A percentile compares a stretch with the other conserved stretches of the same genome.
phyloP scores from a whole-genome alignment of 2,888 invertebrate genomes.

The Zaprionus bogoriensis region DNA sequence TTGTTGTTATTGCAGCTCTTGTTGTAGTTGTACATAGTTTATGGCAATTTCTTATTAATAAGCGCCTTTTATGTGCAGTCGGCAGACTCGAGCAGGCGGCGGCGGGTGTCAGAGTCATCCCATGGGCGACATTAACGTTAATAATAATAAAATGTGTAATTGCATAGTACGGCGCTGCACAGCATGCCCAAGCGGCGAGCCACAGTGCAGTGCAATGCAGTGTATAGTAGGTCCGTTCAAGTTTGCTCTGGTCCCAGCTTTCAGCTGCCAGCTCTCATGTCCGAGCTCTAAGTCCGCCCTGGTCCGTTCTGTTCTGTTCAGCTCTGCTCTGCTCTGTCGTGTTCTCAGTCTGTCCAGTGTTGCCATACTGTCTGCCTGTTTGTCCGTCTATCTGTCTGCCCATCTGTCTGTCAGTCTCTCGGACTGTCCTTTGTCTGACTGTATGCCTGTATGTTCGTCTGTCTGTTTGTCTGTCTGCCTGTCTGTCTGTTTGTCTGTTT shows the following conservation, averaged over 20 bases:
- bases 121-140: slow-evolving; percentile 74
- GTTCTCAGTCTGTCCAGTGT: no score
- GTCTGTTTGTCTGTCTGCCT: no score
- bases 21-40: slow-evolving; percentile 46
- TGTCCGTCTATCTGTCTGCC: no score
- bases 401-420: no score
- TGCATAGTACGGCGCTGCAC: slow-evolving; percentile 54
- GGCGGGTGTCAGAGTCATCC: slow-evolving; percentile 57
- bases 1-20: not conserved
- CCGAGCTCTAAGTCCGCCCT: no score
- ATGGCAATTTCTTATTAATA: slow-evolving; percentile 72
- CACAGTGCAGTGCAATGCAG: not conserved
- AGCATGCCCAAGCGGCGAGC: slow-evolving; percentile 27
- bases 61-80: slow-evolving; percentile 66
- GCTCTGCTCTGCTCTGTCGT: no score
- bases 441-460: no score
- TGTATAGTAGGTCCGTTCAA: not conserved
- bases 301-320: no score
- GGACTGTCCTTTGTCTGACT: no score
- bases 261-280: no score
- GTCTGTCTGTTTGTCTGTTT: no score
- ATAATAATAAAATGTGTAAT: slow-evolving; percentile 75
- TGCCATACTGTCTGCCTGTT: no score
- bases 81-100: not conserved
- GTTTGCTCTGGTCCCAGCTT: slow-evolving; percentile 27